These are phyloP conservation scores for Drosophila buzzatii DNA, from an alignment of 2,888 invertebrate species.

Conservation along the genomic window DNA sequence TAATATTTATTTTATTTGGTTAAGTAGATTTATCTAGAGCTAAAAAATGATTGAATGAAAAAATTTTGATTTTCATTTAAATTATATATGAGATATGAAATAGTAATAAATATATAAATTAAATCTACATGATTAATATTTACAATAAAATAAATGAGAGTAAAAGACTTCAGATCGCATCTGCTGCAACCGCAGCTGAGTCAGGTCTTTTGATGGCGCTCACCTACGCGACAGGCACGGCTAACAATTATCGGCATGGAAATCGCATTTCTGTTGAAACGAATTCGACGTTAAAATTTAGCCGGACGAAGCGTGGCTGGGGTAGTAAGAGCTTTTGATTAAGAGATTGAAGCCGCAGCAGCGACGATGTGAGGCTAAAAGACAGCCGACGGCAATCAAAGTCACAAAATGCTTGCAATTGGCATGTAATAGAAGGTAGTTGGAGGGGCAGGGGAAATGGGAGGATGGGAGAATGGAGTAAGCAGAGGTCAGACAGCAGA, in stretches of 20 bases:
- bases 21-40: too few species aligned
- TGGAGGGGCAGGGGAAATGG: neutral
- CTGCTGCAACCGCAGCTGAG: neutral
- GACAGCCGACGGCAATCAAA: conserved; percentile 54
- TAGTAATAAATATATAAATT: too few species aligned
- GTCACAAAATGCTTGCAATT: conserved; percentile 67
- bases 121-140: too few species aligned
- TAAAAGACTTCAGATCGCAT: neutral
- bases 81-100: too few species aligned
- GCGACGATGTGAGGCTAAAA: neutral
- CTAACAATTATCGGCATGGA: neutral
- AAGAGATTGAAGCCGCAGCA: conserved; percentile 25
- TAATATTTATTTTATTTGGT: too few species aligned
- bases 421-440: conserved; percentile 51
- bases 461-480: neutral
- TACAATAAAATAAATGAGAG: neutral
- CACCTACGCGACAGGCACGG: too few species aligned
- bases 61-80: too few species aligned
- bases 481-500: neutral
- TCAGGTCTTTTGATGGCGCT: neutral
- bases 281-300: neutral
- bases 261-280: neutral
- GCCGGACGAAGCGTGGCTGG: neutral
- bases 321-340: conserved; percentile 30
- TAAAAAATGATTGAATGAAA: too few species aligned